A percentile compares a stretch with the other conserved stretches of the same genome.
These are phyloP conservation scores for Lasioglossum marginatum DNA, from an alignment of 2,888 invertebrate species.

Conservation along the genomic window DNA sequence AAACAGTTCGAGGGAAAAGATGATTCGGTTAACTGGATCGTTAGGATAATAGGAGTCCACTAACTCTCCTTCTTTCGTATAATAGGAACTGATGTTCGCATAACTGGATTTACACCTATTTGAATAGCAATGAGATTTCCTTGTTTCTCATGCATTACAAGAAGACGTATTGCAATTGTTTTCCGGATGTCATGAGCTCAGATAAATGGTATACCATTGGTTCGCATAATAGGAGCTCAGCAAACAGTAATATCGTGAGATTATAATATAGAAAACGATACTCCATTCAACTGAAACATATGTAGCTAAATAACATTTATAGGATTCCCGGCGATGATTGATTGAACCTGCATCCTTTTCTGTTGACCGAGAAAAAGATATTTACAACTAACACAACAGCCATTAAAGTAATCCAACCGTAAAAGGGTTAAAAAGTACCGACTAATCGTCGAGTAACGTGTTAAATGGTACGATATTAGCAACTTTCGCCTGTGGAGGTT, in stretches of 20 bases:
- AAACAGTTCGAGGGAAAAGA: background rate
- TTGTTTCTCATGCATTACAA: background rate
- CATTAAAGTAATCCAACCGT: background rate
- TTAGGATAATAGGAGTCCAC: background rate
- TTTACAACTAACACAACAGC: background rate
- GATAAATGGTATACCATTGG: background rate
- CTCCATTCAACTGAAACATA: background rate
- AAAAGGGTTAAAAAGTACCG: conserved; percentile 1
- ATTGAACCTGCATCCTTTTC: background rate
- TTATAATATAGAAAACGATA: background rate
- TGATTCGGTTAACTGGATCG: conserved; percentile 1
- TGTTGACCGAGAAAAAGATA: background rate
- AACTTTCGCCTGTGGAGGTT: background rate
- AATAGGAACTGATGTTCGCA: background rate
- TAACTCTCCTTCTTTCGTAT: background rate
- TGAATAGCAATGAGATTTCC: background rate
- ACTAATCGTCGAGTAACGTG: background rate
- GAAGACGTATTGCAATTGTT: background rate
- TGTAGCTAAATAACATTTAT: background rate
- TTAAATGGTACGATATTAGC: conserved; percentile 2
- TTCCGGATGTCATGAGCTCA: background rate
- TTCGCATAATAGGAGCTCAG: background rate
- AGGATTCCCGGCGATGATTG: background rate
- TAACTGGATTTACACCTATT: background rate
- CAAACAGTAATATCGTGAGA: background rate